These are phyloP conservation scores for Catocala sponsa DNA, from an alignment of 2,888 invertebrate genomes.

Conservation along the genomic window DNA sequence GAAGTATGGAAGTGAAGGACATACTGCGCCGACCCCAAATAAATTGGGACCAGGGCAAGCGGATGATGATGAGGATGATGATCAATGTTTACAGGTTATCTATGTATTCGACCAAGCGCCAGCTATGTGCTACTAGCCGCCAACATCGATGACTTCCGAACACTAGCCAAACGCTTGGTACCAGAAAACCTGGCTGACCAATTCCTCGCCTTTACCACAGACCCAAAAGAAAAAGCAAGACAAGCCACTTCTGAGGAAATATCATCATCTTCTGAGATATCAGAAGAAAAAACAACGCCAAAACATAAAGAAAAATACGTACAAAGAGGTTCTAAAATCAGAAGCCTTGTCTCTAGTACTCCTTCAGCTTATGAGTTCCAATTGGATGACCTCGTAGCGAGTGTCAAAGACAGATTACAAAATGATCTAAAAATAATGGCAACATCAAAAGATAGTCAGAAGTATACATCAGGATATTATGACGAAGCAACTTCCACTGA, in stretches of 20 bases:
- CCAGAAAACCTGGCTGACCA: constrained; percentile 56
- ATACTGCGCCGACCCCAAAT: no score
- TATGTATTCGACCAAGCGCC: background rate
- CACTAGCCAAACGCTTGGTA: constrained; percentile 59
- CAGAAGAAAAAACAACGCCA: background rate
- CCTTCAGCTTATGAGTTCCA: constrained; percentile 26
- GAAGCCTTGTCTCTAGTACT: background rate
- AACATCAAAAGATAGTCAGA: background rate
- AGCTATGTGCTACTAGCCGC: constrained; percentile 58
- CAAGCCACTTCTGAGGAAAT: no score
- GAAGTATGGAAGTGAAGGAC: no score
- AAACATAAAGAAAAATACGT: background rate
- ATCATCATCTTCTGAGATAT: background rate
- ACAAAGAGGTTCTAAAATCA: constrained; percentile 2
- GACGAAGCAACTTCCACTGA: no score
- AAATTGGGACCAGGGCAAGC: no score
- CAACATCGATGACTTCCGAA: constrained; percentile 62
- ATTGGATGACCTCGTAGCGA: constrained; percentile 59
- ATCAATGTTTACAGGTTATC: constrained; percentile 21
- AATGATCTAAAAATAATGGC: constrained; percentile 26
- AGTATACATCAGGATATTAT: no score
- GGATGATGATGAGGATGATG: no score
- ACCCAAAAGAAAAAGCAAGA: background rate
- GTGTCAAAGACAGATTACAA: constrained; percentile 56
- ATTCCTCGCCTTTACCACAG: constrained; percentile 44